phyloP scores from a whole-genome alignment of 2,797 vertebrate genomes.

The Chrosomus eos region DNA sequence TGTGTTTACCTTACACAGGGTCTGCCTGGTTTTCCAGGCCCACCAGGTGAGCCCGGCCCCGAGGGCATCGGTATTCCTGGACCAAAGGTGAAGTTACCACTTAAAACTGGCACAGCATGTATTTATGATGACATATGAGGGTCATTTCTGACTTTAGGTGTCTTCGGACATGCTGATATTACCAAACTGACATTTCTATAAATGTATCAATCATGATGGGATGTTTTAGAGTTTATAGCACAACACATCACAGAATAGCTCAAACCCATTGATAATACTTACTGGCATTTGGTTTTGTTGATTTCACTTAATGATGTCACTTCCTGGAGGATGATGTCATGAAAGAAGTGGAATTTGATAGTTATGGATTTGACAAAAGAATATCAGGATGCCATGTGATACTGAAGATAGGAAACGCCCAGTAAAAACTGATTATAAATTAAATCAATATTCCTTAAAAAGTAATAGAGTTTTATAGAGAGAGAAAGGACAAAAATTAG shows the following conservation, averaged over 20 bases:
- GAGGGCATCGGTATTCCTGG: conserved; percentile 88
- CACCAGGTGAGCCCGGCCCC: conserved; percentile 81
- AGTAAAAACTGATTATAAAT: not conserved
- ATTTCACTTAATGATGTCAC: not conserved
- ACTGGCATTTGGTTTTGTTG: not conserved
- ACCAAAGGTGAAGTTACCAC: conserved; percentile 79
- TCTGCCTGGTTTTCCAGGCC: conserved; percentile 80
- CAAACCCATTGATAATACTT: not conserved
- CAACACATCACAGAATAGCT: not conserved
- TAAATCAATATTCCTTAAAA: not conserved
- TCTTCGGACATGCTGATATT: not conserved
- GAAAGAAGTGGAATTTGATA: not conserved
- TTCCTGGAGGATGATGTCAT: not conserved
- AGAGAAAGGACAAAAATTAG: not conserved
- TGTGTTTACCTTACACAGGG: conserved; percentile 74
- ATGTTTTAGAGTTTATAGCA: not conserved
- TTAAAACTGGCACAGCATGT: not conserved
- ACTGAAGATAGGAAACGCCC: not conserved
- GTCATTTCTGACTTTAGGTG: not conserved
- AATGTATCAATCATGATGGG: not conserved
- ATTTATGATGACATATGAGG: not conserved
- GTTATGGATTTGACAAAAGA: not conserved
- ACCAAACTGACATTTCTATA: not conserved
- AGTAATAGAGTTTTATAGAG: not conserved
- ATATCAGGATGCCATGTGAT: not conserved